Evolutionary conservation across 2,113 vertebrate species (phyloP), one percentile per base, ranked within the genome.

Genomic region (Etheostoma cragini): DNA sequence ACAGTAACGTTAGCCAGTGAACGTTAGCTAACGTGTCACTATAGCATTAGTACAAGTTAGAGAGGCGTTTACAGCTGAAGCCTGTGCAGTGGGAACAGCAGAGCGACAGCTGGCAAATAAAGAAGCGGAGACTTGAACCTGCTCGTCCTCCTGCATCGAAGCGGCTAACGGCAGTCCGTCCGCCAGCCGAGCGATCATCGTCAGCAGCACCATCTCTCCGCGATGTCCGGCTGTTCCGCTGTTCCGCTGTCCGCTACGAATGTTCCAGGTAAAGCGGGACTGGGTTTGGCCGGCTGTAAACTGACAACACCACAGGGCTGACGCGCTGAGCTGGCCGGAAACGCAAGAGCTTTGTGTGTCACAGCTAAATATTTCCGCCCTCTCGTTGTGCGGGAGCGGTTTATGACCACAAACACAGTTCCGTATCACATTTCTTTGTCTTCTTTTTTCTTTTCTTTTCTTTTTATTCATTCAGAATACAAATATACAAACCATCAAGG

Each of bases 121-220:
- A 50, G 52, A 3, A 42, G 70, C 26, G 68, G 19, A 64, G 24
- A 35, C 61, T 35, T 62, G 17, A 89, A 98, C 98, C 97, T 99
- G 98, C 81, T 99, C 97, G 83, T 99, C 97, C 87, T 99, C 98
- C 83, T 99, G 98, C 97, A 99, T 99, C 0, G 98, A 99, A 1
- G 98, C 98, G 64, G 98, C 98, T 85, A 99, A 92, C 2, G 97
- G 98, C 19, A 99, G 96, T 22, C 98, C 98, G 86, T 99, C 98
- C 15, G 98, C 98, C 93, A 99, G 94, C 35, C 98, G 96, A 54
- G 97, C 98, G 87, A 99, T 99, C 97, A 99, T 98, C 21, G 98
- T 99, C 16, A 99, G 94, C 82, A 99, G 88, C 94, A 99, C 97
- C 98, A 99, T 99, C 56, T 90, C 85, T 73, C 33, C 82, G 5